Evolutionary conservation across 2,113 vertebrate genomes (phyloP), one percentile per base, ranked within the genome.

Genomic region (Pteronura brasiliensis): DNA sequence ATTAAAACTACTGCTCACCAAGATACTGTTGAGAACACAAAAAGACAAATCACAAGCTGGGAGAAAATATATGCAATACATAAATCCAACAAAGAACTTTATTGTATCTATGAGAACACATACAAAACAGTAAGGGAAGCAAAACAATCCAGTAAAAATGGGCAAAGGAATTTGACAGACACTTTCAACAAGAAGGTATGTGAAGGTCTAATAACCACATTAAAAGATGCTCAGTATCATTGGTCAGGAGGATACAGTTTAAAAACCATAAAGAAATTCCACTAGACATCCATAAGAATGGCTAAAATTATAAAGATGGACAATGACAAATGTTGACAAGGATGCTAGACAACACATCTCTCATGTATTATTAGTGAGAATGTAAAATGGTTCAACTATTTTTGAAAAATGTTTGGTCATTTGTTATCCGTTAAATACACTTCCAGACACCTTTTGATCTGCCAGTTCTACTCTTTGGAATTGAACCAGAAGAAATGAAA

Each of bases 221-320:
- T 89, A 88, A 95, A 92, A 86, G 29, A 83, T 91, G n/a, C 7
- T 93, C 10, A 74, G 4, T 81, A 93, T 90, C 23, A 72, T 8
- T 74, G 7, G 18, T 39, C 23, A 88, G 69, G 55, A 87, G 15
- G 81, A 88, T n/a, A 80, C 59, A 89, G 69, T 86, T 79, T 88
- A 80, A 94, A 76, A 96, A 72, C 8, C 44, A 85, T 29, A 69
- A 69, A n/a, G 15, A 77, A 31, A 39, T 81, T 77, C 27, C 4
- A 91, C 49, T 72, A 63, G 7, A 76, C 11, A 21, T 59, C 36
- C 18, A 63, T 13, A 86, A 82, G 14, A 83, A 96, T 74, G 47
- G 31, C 84, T 90, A 88, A 96, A 93, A 93, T 84, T 55, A 85
- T 49, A 86, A 82, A 94, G 39, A 55, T 27, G 39, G 67, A 88